These are phyloP conservation scores for Philereme vetulata DNA, from an alignment of 2,888 invertebrate species.

Conservation along the genomic window DNA sequence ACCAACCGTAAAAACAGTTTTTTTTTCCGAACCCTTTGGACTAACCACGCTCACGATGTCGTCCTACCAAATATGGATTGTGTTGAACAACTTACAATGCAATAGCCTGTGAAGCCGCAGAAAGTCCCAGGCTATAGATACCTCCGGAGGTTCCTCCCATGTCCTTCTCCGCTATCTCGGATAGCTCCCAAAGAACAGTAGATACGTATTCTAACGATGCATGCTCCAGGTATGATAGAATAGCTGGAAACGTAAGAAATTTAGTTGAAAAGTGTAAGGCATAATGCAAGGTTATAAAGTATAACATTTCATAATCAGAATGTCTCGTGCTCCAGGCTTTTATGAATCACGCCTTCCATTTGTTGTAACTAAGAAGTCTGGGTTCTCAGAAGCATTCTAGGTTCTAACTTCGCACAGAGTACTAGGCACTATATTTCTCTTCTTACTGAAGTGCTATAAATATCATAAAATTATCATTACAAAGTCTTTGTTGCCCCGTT, in stretches of 20 bases:
- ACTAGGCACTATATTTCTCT: too few species aligned
- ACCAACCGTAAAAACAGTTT: too few species aligned
- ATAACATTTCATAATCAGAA: too few species aligned
- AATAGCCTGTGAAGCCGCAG: conserved; percentile 84
- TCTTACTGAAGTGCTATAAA: too few species aligned
- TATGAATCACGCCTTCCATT: too few species aligned
- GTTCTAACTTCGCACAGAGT: neutral
- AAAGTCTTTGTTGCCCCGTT: neutral
- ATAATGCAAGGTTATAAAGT: too few species aligned
- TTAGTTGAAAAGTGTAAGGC: neutral
- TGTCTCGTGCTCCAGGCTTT: too few species aligned
- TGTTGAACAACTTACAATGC: conserved; percentile 48
- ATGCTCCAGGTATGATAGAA: conserved; percentile 56
- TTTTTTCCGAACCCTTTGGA: too few species aligned
- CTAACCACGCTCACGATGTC: too few species aligned
- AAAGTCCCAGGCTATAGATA: conserved; percentile 89
- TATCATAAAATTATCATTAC: neutral
- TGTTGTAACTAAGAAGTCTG: too few species aligned
- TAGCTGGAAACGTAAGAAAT: conserved; percentile 48
- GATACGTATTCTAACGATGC: conserved; percentile 66
- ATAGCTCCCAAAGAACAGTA: conserved; percentile 74
- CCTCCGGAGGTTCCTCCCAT: conserved; percentile 93
- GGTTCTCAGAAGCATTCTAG: neutral
- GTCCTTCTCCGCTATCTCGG: conserved; percentile 85
- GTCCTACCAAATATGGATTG: too few species aligned